Percentiles rank a stretch among this genome's conserved stretches.
phyloP scores from a whole-genome alignment of 2,113 vertebrate species.

The Plecotus auritus region DNA sequence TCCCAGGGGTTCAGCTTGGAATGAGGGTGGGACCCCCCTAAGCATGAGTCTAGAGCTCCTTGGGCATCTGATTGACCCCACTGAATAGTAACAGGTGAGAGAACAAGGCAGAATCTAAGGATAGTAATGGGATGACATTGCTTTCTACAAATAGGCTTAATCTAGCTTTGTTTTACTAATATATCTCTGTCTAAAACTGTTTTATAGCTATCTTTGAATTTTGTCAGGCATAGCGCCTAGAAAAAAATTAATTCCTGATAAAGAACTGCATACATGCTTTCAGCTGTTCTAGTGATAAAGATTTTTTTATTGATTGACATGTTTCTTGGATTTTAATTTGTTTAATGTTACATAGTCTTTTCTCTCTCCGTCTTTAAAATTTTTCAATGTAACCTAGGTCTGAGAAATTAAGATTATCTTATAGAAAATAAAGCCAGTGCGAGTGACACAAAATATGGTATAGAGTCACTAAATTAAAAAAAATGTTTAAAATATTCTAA shows the following conservation, averaged over 20 bases:
- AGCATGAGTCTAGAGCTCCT: not conserved
- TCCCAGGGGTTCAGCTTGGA: not conserved
- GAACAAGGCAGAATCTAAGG: not conserved
- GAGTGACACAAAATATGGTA: not conserved
- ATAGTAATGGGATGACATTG: not conserved
- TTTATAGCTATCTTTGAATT: not conserved
- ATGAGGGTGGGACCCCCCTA: not conserved
- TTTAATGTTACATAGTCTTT: not conserved
- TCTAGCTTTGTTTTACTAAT: not conserved
- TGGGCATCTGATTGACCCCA: not conserved
- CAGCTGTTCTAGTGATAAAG: not conserved
- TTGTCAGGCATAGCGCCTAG: not conserved
- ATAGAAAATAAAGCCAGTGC: not conserved
- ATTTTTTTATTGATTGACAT: not conserved
- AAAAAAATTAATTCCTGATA: not conserved
- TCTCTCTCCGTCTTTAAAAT: not conserved
- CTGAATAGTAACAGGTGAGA: not conserved
- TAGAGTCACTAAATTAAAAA: not conserved
- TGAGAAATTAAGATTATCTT: slow-evolving; percentile 7
- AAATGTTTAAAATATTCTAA: not conserved
- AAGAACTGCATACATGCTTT: not conserved
- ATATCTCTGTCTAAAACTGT: not conserved
- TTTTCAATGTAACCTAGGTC: not conserved
- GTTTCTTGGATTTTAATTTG: not conserved
- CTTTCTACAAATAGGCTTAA: not conserved